Conservation (phyloP, 2,797 vertebrate species). For the Onychomys leucogaster region DNA sequence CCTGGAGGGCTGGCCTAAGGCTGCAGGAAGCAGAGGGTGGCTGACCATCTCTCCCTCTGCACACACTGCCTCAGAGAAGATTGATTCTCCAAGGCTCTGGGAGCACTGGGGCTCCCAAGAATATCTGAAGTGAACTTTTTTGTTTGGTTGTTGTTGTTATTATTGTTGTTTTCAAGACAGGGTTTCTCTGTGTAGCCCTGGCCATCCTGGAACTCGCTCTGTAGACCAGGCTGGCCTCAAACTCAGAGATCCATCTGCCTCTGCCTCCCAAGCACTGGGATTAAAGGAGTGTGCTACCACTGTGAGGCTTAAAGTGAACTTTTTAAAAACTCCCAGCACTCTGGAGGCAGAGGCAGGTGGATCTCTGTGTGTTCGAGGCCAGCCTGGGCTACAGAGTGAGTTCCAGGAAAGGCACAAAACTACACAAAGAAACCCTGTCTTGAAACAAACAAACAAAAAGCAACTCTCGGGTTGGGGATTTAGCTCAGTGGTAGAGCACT, state of each 20-base stretch:
- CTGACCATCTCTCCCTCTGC: neutral
- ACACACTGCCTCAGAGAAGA: neutral
- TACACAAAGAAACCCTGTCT: too few species aligned
- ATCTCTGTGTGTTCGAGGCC: too few species aligned
- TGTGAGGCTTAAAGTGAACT: neutral
- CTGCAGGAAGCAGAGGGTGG: neutral
- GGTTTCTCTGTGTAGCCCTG: neutral
- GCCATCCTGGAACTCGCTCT: neutral
- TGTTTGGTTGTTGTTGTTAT: neutral
- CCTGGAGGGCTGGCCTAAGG: neutral
- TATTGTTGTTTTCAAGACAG: neutral
- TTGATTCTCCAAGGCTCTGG: neutral
- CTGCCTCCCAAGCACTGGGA: neutral
- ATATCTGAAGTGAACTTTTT: neutral
- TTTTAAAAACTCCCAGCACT: neutral
- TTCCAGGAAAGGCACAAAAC: too few species aligned
- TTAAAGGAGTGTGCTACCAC: neutral
- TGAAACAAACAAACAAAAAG: too few species aligned
- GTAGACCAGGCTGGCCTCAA: neutral
- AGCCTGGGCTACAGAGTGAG: too few species aligned
- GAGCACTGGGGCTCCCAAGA: neutral
- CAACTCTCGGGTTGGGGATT: too few species aligned
- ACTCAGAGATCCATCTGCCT: neutral
- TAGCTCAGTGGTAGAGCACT: too few species aligned
- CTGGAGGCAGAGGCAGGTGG: too few species aligned